Evolutionary conservation across 2,113 vertebrate genomes (phyloP).

Genomic region (Arvicanthis niloticus): DNA sequence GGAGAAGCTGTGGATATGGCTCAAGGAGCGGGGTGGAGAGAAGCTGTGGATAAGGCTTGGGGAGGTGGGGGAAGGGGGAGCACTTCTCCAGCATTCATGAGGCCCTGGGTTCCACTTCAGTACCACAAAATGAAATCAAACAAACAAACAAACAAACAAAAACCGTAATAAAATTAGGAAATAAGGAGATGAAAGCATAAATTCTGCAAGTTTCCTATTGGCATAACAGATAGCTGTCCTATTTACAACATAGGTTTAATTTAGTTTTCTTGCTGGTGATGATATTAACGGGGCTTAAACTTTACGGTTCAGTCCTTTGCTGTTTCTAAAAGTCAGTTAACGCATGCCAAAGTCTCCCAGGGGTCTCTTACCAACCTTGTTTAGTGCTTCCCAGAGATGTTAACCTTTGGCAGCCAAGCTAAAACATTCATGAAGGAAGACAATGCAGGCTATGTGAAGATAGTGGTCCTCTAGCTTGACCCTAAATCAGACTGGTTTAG

Average conservation of each 20-base stretch:
- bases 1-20: neutral
- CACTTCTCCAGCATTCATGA: neutral
- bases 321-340: constrained; percentile 26
- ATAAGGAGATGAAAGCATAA: neutral
- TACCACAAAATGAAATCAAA: neutral
- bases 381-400: neutral
- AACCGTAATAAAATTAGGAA: neutral
- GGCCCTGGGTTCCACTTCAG: neutral
- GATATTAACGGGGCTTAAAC: neutral
- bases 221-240: neutral
- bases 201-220: neutral
- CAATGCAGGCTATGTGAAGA: neutral
- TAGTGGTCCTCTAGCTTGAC: neutral
- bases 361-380: neutral
- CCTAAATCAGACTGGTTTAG: neutral
- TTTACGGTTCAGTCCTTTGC: neutral
- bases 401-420: neutral
- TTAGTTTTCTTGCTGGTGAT: constrained; percentile 4
- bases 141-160: too few relatives aligned
- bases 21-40: too few relatives aligned
- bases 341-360: neutral
- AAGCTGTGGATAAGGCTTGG: neutral
- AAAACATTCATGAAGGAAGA: neutral
- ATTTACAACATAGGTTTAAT: neutral
- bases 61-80: too few relatives aligned